Conservation (phyloP, 1,140 invertebrate genomes). For the Calephelis nemesis region DNA sequence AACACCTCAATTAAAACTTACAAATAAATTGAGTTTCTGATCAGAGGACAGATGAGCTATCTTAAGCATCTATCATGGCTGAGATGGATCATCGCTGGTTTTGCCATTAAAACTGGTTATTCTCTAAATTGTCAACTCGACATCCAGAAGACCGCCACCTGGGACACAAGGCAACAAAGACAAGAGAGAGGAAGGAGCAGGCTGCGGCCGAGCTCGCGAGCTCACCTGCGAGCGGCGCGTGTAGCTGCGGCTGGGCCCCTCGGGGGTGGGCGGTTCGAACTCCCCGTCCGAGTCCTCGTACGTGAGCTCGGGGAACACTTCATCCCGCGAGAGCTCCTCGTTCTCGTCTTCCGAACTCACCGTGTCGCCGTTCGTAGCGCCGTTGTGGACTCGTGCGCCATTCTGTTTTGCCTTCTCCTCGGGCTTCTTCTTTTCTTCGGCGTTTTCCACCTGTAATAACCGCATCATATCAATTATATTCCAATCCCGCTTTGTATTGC, state of each 20-base stretch:
- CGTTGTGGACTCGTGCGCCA: conserved; percentile 43
- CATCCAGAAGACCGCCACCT: too few species aligned
- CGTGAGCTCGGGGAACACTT: conserved; percentile 64
- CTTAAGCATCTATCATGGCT: too few species aligned
- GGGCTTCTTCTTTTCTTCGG: conserved; percentile 34
- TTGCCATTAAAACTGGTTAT: too few species aligned
- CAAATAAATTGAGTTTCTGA: too few species aligned
- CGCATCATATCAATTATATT: too few species aligned
- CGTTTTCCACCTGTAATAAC: conserved; percentile 27
- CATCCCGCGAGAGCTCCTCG: conserved; percentile 50
- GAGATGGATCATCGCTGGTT: too few species aligned
- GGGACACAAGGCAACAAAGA: too few species aligned
- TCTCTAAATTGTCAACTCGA: too few species aligned
- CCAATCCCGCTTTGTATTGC: too few species aligned
- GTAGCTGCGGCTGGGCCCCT: conserved; percentile 50
- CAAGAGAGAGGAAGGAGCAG: too few species aligned
- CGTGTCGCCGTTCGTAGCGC: conserved; percentile 44
- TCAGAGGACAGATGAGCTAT: too few species aligned
- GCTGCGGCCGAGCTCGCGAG: background rate
- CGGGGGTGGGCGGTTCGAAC: conserved; percentile 49
- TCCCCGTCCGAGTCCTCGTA: conserved; percentile 66
- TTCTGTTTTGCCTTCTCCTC: conserved; percentile 50
- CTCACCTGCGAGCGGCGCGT: conserved; percentile 59
- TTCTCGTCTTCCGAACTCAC: conserved; percentile 57
- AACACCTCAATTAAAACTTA: too few species aligned